Percentiles rank a stretch among this genome's conserved stretches.
Conservation (phyloP, 1,140 invertebrate species). For the Bombyx mori region ASM3026992v2 NC_085116.1:8619501-8620000, state of each 20-base stretch:
- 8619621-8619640: slow-evolving; percentile 66
- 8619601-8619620: slow-evolving; percentile 73
- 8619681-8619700: neutral
- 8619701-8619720: slow-evolving; percentile 65
- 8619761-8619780: slow-evolving; percentile 79
- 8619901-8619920: slow-evolving; percentile 80
- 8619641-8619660: neutral
- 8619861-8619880: slow-evolving; percentile 81
- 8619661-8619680: neutral
- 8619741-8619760: slow-evolving; percentile 83
- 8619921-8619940: slow-evolving; percentile 81
- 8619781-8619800: slow-evolving; percentile 77
- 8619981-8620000: slow-evolving; percentile 79
- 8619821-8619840: slow-evolving; percentile 87
- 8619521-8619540: slow-evolving; percentile 75
- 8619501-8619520: slow-evolving; percentile 83
- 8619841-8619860: slow-evolving; percentile 84
- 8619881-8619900: slow-evolving; percentile 83
- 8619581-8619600: slow-evolving; percentile 81
- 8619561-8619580: slow-evolving; percentile 77
- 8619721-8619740: slow-evolving; percentile 72
- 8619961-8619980: slow-evolving; percentile 77
- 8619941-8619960: slow-evolving; percentile 84
- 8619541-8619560: slow-evolving; percentile 76
- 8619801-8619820: slow-evolving; percentile 76